A percentile compares a stretch with the other conserved stretches of the same genome.
Conservation (phyloP, 2,888 invertebrate species). For the Penaeus monodon region DNA sequence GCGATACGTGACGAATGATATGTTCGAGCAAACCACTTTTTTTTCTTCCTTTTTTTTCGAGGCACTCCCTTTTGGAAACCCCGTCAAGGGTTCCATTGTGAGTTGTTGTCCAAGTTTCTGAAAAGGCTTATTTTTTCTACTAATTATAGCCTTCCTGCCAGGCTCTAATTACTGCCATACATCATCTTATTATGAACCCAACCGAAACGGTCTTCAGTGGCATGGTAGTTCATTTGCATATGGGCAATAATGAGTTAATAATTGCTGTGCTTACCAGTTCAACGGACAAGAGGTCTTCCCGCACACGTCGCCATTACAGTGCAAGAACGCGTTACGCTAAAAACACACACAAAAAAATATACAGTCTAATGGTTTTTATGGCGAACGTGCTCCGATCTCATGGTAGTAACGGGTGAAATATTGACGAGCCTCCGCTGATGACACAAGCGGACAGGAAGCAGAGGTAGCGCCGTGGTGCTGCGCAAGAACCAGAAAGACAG, state of each 20-base stretch:
- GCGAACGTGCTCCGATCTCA: not conserved
- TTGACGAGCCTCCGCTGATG: not conserved
- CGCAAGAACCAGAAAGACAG: not conserved
- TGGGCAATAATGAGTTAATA: slow-evolving; percentile 40
- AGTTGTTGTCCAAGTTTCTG: slow-evolving; percentile 6
- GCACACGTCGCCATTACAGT: not conserved
- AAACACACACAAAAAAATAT: too few species aligned
- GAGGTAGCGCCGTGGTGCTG: not conserved
- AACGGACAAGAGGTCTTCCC: not conserved
- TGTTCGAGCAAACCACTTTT: not conserved
- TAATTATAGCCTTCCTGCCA: slow-evolving; percentile 30
- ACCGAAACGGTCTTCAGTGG: slow-evolving; percentile 5
- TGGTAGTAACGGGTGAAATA: slow-evolving; percentile 1
- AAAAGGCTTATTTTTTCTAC: slow-evolving; percentile 18
- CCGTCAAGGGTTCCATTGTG: slow-evolving; percentile 6
- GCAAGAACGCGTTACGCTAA: slow-evolving; percentile 12
- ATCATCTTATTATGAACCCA: slow-evolving; percentile 44
- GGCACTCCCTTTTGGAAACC: not conserved
- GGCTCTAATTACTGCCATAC: slow-evolving; percentile 27
- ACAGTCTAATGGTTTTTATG: too few species aligned
- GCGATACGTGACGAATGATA: slow-evolving; percentile 27
- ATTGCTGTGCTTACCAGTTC: slow-evolving; percentile 20
- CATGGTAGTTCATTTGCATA: slow-evolving; percentile 44
- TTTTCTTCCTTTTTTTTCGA: not conserved
- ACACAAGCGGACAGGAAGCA: not conserved